Conservation (phyloP, 2,797 vertebrate species). For the Gorsachius magnificus region DNA sequence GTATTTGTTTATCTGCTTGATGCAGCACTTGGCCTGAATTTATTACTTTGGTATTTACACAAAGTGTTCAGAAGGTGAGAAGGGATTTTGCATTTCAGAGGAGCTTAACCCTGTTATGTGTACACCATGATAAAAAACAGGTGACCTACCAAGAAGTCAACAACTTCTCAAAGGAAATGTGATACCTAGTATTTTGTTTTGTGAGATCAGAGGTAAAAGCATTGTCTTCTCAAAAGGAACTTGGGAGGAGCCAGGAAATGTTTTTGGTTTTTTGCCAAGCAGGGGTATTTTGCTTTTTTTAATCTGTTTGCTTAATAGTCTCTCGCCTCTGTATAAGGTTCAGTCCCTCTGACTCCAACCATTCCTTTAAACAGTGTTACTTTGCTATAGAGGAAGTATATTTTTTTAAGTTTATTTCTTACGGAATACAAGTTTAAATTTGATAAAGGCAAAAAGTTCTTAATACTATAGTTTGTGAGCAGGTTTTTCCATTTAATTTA, state of each 20-base stretch:
- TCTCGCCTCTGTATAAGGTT: neutral
- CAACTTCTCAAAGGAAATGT: neutral
- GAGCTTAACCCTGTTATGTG: neutral
- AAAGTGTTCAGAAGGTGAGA: neutral
- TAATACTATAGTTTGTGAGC: slow-evolving; percentile 5
- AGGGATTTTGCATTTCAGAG: neutral
- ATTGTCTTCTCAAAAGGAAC: neutral
- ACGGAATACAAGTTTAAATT: slow-evolving; percentile 29
- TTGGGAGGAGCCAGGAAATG: neutral
- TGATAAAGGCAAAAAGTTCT: neutral
- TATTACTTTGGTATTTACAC: neutral
- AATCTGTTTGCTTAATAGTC: neutral
- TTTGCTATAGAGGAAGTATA: neutral
- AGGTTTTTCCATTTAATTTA: neutral
- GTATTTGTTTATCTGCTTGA: neutral
- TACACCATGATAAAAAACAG: neutral
- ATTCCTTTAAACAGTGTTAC: neutral
- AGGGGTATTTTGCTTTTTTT: neutral
- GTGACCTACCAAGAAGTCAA: neutral
- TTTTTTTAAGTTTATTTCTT: neutral
- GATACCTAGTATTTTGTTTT: neutral
- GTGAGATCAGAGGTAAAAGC: neutral
- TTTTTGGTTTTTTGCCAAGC: neutral
- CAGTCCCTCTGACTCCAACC: neutral
- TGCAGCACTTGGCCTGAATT: neutral